A percentile compares a stretch with the other conserved stretches of the same genome.
Conservation (phyloP, 2,113 vertebrate genomes). For the Muscicapa adusta region DNA sequence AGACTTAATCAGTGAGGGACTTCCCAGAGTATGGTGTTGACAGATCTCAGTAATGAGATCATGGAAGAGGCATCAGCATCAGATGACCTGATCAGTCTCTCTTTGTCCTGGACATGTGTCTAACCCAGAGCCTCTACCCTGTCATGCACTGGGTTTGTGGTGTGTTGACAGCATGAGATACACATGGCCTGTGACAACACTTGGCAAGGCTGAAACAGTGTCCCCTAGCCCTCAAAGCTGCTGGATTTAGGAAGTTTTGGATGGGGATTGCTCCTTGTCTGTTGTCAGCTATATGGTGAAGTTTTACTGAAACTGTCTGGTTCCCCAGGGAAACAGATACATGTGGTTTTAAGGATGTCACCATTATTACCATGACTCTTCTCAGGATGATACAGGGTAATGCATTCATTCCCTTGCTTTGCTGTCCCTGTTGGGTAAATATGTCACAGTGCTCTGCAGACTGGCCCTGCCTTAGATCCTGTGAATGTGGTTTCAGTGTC, state of each 20-base stretch:
- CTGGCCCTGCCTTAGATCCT: neutral
- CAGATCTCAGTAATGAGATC: constrained; percentile 12
- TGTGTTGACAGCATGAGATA: neutral
- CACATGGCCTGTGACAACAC: neutral
- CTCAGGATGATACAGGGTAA: neutral
- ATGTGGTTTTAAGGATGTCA: neutral
- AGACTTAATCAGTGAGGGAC: constrained; percentile 1
- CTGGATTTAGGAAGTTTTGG: neutral
- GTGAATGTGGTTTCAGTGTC: neutral
- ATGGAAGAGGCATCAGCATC: neutral
- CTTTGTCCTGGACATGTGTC: neutral
- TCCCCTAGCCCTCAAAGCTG: neutral
- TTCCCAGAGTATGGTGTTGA: neutral
- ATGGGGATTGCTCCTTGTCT: neutral
- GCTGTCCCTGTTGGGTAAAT: neutral
- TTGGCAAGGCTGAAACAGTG: neutral
- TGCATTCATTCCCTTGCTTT: neutral
- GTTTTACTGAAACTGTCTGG: neutral
- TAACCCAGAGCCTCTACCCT: neutral
- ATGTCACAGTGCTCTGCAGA: neutral
- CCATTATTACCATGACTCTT: neutral
- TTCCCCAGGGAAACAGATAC: neutral
- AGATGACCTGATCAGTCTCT: neutral
- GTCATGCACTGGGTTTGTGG: neutral
- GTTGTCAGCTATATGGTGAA: neutral